phyloP scores from a whole-genome alignment of 35 echinoderm and acorn worm species.

The Anneissia japonica region DNA sequence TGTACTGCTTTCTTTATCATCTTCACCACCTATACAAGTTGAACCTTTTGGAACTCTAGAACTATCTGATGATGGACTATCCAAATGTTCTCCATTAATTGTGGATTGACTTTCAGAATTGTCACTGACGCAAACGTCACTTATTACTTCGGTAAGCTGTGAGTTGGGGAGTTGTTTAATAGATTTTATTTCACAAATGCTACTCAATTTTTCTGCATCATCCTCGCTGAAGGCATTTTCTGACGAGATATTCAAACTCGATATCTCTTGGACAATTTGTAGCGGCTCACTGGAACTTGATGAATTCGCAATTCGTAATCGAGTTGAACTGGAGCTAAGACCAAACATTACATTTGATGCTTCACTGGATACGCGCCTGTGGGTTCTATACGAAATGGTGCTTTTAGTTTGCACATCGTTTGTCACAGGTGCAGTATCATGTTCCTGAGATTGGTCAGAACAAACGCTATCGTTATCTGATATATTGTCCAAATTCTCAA shows the following conservation, averaged over 20 bases:
- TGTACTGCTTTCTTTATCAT: neutral
- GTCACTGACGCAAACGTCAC: neutral
- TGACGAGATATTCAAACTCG: neutral
- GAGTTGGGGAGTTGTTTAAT: neutral
- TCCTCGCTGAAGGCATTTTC: neutral
- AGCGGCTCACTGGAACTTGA: neutral
- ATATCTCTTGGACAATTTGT: neutral
- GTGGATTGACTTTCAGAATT: neutral
- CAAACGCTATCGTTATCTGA: slow-evolving; percentile 55
- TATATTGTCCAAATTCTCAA: slow-evolving; percentile 66
- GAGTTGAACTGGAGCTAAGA: neutral
- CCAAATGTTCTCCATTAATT: neutral
- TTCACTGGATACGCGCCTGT: neutral
- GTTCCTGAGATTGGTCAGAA: neutral
- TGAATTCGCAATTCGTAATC: neutral
- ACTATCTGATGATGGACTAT: neutral
- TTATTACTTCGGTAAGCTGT: neutral
- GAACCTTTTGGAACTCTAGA: neutral
- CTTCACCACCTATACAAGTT: neutral
- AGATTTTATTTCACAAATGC: too few species aligned
- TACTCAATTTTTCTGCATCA: neutral
- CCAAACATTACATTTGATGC: neutral
- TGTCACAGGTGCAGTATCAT: neutral
- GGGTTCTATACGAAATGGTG: neutral
- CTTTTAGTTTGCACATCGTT: neutral